Percentiles rank a stretch among this genome's conserved stretches.
Evolutionary conservation across 2,888 invertebrate species (phyloP).

Genomic region (Harmothoe impar): DNA sequence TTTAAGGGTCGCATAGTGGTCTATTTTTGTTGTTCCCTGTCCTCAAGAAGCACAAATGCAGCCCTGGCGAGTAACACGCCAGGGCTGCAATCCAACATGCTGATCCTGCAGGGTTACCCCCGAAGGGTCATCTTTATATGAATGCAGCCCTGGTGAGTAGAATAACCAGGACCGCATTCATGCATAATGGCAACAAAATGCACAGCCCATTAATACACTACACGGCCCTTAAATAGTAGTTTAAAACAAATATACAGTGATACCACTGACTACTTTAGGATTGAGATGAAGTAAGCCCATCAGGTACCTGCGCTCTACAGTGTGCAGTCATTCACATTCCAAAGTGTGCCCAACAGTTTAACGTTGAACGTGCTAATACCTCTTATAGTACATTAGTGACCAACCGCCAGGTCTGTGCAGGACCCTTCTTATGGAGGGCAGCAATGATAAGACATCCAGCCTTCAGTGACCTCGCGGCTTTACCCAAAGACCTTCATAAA

Average conservation of each 20-base stretch:
- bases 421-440: background rate
- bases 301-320: background rate
- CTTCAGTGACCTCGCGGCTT: constrained; percentile 52
- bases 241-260: no score
- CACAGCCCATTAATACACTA: no score
- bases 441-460: background rate
- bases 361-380: background rate
- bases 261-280: background rate
- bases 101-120: no score
- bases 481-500: constrained; percentile 24
- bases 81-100: no score
- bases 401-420: constrained; percentile 18
- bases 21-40: background rate
- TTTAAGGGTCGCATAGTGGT: no score
- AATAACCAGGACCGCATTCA: no score
- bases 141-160: no score
- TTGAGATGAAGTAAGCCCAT: constrained; percentile 1
- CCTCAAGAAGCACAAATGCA: no score
- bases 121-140: no score
- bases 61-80: no score
- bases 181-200: no score
- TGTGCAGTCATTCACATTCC: constrained; percentile 38
- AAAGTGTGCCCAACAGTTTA: constrained; percentile 37
- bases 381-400: background rate
- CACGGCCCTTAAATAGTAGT: no score